Conservation (phyloP, 2,888 invertebrate species). For the Plutella xylostella region DNA sequence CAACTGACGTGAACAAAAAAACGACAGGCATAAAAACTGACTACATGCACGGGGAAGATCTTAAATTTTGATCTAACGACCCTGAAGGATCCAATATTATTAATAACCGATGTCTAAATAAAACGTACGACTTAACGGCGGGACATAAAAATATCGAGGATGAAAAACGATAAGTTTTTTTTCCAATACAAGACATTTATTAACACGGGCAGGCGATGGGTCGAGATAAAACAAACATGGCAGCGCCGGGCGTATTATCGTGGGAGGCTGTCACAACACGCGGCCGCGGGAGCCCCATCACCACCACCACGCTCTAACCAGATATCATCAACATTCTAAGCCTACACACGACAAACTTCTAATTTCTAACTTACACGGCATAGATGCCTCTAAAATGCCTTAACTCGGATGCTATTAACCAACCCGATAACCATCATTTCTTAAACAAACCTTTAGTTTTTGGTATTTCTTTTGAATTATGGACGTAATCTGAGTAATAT, state of each 20-base stretch:
- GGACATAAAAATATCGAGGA: slow-evolving; percentile 45
- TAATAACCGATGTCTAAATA: slow-evolving; percentile 67
- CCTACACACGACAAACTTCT: slow-evolving; percentile 45
- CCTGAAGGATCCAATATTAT: slow-evolving; percentile 61
- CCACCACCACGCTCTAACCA: slow-evolving; percentile 42
- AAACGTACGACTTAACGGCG: slow-evolving; percentile 38
- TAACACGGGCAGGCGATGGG: slow-evolving; percentile 59
- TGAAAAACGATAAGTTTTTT: slow-evolving; percentile 41
- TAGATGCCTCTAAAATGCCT: slow-evolving; percentile 28
- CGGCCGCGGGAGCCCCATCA: slow-evolving; percentile 24
- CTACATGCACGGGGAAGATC: slow-evolving; percentile 46
- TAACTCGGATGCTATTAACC: slow-evolving; percentile 29
- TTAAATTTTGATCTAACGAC: slow-evolving; percentile 62
- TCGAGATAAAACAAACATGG: slow-evolving; percentile 69
- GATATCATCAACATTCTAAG: slow-evolving; percentile 52
- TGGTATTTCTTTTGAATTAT: no score
- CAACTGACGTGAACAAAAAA: slow-evolving; percentile 47
- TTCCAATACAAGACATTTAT: slow-evolving; percentile 62
- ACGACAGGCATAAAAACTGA: slow-evolving; percentile 40
- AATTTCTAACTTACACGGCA: slow-evolving; percentile 18
- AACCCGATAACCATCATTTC: slow-evolving; percentile 2
- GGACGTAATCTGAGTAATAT: no score
- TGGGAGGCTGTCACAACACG: slow-evolving; percentile 66
- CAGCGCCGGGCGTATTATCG: slow-evolving; percentile 57
- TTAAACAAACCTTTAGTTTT: not conserved